These are phyloP conservation scores for Psittacula cyanocephala DNA, from an alignment of 2,113 vertebrate species.

Conservation along the genomic window DNA sequence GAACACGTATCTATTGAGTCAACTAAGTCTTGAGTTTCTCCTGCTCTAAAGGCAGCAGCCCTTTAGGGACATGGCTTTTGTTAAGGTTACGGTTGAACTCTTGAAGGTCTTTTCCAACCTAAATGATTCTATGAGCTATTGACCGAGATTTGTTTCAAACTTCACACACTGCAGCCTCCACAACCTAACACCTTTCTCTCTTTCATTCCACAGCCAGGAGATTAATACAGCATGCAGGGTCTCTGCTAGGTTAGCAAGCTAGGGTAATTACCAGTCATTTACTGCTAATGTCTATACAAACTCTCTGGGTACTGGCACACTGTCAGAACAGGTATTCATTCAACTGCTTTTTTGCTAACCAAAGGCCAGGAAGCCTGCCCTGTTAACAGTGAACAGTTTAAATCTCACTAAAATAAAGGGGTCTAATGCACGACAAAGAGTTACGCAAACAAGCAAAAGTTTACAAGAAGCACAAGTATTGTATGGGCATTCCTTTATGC, in stretches of 20 bases:
- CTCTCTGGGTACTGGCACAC: neutral
- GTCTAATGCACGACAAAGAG: neutral
- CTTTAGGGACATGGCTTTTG: neutral
- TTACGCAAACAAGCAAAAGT: neutral
- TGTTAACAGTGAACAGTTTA: neutral
- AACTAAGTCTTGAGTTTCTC: neutral
- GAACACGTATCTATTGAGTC: neutral
- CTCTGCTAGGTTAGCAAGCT: neutral
- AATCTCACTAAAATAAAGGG: neutral
- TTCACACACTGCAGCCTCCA: neutral
- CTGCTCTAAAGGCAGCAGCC: neutral
- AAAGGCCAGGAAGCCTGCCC: neutral
- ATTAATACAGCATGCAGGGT: neutral
- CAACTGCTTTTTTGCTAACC: neutral
- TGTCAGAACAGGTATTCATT: conserved; percentile 14
- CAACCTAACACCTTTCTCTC: neutral
- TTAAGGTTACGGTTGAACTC: neutral
- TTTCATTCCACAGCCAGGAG: neutral
- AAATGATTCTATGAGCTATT: neutral
- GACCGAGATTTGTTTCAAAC: neutral
- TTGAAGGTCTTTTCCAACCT: neutral
- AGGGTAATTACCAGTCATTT: conserved; percentile 21
- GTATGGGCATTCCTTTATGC: neutral
- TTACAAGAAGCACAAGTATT: neutral
- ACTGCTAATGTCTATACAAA: neutral